phyloP scores from a whole-genome alignment of 2,888 invertebrate genomes.

The Pediacus dermestoides region DNA sequence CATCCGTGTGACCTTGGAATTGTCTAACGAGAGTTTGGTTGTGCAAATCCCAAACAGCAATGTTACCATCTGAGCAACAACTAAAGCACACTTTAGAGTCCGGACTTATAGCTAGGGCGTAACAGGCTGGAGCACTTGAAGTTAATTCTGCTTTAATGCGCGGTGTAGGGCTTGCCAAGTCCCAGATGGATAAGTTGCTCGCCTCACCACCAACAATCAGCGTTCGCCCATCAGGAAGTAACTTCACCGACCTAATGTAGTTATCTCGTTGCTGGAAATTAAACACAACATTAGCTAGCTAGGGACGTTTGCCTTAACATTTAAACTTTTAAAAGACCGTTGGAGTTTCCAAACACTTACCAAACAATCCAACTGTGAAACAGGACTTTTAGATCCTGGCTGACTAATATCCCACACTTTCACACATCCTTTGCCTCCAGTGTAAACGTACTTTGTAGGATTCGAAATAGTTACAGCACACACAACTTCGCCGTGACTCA shows the following conservation, averaged over 20 bases:
- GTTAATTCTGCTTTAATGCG: conserved; percentile 87
- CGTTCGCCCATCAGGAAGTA: conserved; percentile 89
- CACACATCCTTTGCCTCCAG: conserved; percentile 94
- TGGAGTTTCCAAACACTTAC: too few relatives aligned
- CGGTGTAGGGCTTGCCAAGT: conserved; percentile 86
- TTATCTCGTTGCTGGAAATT: conserved; percentile 81
- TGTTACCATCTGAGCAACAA: conserved; percentile 97
- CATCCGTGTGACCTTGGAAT: conserved; percentile 96
- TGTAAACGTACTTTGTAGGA: conserved; percentile 89
- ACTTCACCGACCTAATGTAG: conserved; percentile 93
- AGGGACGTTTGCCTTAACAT: too few relatives aligned
- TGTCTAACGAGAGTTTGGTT: conserved; percentile 89
- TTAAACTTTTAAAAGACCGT: not conserved
- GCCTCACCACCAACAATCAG: conserved; percentile 96
- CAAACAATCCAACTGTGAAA: conserved; percentile 83
- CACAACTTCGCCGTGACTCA: conserved; percentile 95
- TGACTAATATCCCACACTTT: conserved; percentile 81
- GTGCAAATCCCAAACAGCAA: conserved; percentile 93
- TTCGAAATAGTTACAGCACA: conserved; percentile 94
- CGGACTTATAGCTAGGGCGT: conserved; percentile 94
- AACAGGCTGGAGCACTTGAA: conserved; percentile 93
- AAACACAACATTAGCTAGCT: conserved; percentile 12
- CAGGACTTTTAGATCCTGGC: conserved; percentile 71
- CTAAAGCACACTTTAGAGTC: conserved; percentile 98
- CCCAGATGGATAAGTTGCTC: conserved; percentile 93